Conservation (phyloP, 2,888 invertebrate genomes). For the Macrosoma leucophasiata region DNA sequence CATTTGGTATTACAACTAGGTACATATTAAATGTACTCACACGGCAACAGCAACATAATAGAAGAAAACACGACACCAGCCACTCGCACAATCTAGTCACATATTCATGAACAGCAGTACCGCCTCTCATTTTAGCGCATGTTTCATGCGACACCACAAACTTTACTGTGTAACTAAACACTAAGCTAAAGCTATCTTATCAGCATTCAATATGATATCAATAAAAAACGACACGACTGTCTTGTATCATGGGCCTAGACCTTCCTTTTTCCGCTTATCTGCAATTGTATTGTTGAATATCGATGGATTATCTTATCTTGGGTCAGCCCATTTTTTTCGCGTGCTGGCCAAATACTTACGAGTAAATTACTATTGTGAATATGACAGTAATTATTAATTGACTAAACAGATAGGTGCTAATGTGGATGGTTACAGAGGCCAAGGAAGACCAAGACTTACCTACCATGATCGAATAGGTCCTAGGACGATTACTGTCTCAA, state of each 20-base stretch:
- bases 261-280: conserved; percentile 22
- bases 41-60: conserved; percentile 41
- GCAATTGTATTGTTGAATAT: conserved; percentile 7
- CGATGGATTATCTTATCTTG: background rate
- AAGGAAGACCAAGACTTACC: too few species aligned
- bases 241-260: conserved; percentile 30
- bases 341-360: too few species aligned
- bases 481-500: too few species aligned
- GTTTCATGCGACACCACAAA: conserved; percentile 26
- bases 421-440: too few species aligned
- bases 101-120: conserved; percentile 34
- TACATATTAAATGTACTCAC: conserved; percentile 39
- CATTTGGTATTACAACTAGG: too few species aligned
- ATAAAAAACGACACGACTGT: conserved; percentile 35
- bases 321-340: background rate
- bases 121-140: conserved; percentile 41
- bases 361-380: too few species aligned
- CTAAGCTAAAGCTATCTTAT: conserved; percentile 57
- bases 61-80: conserved; percentile 30
- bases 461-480: too few species aligned
- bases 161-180: conserved; percentile 40
- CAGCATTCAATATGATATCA: conserved; percentile 54
- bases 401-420: too few species aligned
- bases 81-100: conserved; percentile 37
- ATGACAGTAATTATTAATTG: too few species aligned